phyloP scores from a whole-genome alignment of 1,140 invertebrate genomes.

The Temnothorax nylanderi region DNA sequence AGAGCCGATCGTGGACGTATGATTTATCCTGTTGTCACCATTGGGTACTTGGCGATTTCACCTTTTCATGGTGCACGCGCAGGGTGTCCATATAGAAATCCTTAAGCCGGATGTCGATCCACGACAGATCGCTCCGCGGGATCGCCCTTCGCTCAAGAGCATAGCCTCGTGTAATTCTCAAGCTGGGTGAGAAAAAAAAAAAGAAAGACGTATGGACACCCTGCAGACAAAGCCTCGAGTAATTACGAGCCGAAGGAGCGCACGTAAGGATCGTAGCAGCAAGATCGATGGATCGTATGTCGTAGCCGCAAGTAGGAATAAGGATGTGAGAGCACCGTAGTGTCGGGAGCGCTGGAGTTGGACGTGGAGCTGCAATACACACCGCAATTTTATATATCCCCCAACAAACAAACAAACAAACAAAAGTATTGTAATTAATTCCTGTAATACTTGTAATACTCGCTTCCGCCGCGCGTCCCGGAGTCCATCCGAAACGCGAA shows the following conservation, averaged over 20 bases:
- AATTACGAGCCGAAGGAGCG: constrained; percentile 70
- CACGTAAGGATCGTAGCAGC: constrained; percentile 78
- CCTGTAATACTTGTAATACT: not conserved
- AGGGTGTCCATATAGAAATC: constrained; percentile 58
- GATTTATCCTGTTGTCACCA: constrained; percentile 39
- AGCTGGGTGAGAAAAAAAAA: not conserved
- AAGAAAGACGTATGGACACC: constrained; percentile 38
- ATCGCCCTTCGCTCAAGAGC: not conserved
- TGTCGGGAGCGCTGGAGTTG: constrained; percentile 85
- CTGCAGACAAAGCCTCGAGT: constrained; percentile 26
- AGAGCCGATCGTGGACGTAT: constrained; percentile 48
- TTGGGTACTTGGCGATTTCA: constrained; percentile 58
- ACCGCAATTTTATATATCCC: constrained; percentile 72
- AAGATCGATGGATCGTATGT: constrained; percentile 74
- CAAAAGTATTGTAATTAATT: constrained; percentile 30
- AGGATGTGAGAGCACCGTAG: constrained; percentile 80
- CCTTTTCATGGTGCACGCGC: constrained; percentile 49
- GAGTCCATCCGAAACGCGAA: not conserved
- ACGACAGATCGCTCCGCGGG: not conserved
- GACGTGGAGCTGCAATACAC: constrained; percentile 81
- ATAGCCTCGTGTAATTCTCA: not conserved
- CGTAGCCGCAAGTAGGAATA: constrained; percentile 71
- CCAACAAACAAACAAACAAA: constrained; percentile 37
- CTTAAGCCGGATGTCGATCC: not conserved
- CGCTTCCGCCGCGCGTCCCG: not conserved